Percentiles rank a stretch among this genome's conserved stretches.
Conservation (phyloP, 2,113 vertebrate species). For the Terrapene triunguis region DNA sequence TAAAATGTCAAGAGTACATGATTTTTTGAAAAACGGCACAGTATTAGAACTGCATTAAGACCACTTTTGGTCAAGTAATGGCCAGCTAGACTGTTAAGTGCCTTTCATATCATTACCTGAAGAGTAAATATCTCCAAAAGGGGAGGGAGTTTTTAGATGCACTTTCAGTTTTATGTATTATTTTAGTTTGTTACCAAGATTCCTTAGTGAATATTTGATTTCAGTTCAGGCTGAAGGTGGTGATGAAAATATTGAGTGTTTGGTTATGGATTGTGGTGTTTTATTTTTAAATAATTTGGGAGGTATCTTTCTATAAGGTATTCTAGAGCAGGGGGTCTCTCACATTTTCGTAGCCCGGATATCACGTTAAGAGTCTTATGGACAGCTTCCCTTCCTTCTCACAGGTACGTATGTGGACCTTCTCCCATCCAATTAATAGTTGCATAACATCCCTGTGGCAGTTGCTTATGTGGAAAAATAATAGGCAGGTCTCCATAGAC, state of each 20-base stretch:
- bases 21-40: not conserved
- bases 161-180: not conserved
- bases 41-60: not conserved
- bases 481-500: accelerated
- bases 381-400: not conserved
- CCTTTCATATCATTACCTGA: not conserved
- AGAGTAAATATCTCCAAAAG: not conserved
- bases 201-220: not conserved
- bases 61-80: not conserved
- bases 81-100: not conserved
- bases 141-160: not conserved
- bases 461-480: accelerated
- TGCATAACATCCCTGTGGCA: not conserved
- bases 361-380: not conserved
- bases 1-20: not conserved
- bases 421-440: not conserved
- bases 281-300: not conserved
- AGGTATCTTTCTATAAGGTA: not conserved
- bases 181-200: not conserved
- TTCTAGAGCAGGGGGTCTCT: not conserved
- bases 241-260: not conserved
- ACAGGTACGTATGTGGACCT: not conserved
- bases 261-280: not conserved
- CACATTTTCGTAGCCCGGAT: not conserved
- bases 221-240: not conserved